A percentile compares a stretch with the other conserved stretches of the same genome.
Evolutionary conservation across 2,888 invertebrate genomes (phyloP).

Genomic region (Helobdella robusta): DNA sequence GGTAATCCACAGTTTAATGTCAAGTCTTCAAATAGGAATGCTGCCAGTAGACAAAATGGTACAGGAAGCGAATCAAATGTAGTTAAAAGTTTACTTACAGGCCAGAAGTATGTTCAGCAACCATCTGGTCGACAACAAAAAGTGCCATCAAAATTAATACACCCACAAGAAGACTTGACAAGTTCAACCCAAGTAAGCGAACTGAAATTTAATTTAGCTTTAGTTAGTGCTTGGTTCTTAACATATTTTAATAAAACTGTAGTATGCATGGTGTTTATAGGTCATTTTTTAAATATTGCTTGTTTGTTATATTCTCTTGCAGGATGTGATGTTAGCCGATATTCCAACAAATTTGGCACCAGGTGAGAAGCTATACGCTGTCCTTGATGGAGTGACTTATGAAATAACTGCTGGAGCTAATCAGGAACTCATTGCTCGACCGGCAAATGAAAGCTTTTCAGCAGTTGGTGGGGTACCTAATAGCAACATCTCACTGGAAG

Average conservation of each 20-base stretch:
- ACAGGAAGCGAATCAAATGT: constrained; percentile 21
- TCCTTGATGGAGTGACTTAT: constrained; percentile 22
- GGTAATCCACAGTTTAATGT: neutral
- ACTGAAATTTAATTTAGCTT: neutral
- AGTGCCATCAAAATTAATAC: no score
- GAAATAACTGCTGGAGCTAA: constrained; percentile 23
- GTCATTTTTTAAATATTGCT: neutral
- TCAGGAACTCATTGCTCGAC: constrained; percentile 24
- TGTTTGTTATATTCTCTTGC: neutral
- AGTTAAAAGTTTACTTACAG: constrained; percentile 26
- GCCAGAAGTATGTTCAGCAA: constrained; percentile 23
- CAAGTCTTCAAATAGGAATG: neutral
- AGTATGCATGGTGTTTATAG: no score
- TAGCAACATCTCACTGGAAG: constrained; percentile 26
- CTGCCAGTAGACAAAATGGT: constrained; percentile 17
- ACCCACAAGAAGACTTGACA: no score
- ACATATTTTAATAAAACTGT: neutral
- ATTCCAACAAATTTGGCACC: constrained; percentile 25
- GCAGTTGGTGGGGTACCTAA: neutral
- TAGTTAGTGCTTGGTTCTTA: neutral
- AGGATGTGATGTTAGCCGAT: constrained; percentile 17
- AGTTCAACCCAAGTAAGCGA: no score
- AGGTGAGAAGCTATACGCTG: constrained; percentile 27
- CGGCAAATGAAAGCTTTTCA: constrained; percentile 7
- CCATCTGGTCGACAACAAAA: constrained; percentile 8